These are phyloP conservation scores for Oeneis ivallda DNA, from an alignment of 2,888 invertebrate genomes.

Conservation along the genomic window DNA sequence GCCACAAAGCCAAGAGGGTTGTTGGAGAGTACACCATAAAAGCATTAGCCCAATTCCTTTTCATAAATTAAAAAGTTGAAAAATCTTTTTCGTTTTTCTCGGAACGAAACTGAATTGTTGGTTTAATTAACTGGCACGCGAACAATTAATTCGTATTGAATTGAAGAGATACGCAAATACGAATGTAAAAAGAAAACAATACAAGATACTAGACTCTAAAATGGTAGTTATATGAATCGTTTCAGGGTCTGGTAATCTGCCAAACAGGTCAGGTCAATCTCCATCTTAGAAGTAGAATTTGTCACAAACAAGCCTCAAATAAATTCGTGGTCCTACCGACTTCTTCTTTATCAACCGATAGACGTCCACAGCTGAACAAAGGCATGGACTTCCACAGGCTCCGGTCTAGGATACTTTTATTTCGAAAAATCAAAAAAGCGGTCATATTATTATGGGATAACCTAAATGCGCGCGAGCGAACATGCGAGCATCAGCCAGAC, in stretches of 20 bases:
- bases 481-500: no score
- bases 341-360: no score
- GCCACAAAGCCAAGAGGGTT: slow-evolving; percentile 34
- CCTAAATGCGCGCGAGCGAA: no score
- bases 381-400: no score
- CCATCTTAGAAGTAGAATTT: no score
- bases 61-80: slow-evolving; percentile 22
- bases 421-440: no score
- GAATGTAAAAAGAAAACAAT: background rate
- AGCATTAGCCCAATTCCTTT: slow-evolving; percentile 29
- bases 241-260: background rate
- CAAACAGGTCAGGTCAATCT: background rate
- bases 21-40: slow-evolving; percentile 35
- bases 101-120: slow-evolving; percentile 2
- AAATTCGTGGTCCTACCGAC: no score
- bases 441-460: no score
- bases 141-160: background rate
- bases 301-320: no score
- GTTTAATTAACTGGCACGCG: slow-evolving; percentile 12
- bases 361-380: no score
- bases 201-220: no score
- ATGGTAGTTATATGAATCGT: background rate
- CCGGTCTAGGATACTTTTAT: no score
- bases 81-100: slow-evolving; percentile 17
- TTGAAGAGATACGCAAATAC: background rate